Evolutionary conservation across 2,888 invertebrate genomes (phyloP).

Genomic region (Brenthis ino): DNA sequence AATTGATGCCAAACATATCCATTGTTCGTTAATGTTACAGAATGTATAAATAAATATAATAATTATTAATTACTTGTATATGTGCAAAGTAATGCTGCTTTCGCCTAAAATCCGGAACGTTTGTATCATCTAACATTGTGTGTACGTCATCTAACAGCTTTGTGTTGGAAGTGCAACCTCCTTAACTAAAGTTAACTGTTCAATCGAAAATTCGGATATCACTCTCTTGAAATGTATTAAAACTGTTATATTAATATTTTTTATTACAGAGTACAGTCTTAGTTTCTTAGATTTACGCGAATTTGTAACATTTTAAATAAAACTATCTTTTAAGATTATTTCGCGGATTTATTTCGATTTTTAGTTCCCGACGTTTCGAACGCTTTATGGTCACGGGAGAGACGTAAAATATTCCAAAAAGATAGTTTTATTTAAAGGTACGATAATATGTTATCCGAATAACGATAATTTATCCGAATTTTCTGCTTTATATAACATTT

Average conservation of each 20-base stretch:
- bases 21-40: constrained; percentile 10
- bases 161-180: constrained; percentile 21
- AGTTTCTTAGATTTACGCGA: no score
- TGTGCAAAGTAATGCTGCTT: constrained; percentile 25
- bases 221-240: not conserved
- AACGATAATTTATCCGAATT: constrained; percentile 15
- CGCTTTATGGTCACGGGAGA: no score
- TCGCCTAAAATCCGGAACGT: constrained; percentile 19
- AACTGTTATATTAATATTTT: not conserved
- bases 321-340: no score
- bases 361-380: no score
- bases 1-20: constrained; percentile 18
- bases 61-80: constrained; percentile 2
- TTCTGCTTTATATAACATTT: constrained; percentile 17
- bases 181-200: constrained; percentile 16
- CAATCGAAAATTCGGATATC: constrained; percentile 17
- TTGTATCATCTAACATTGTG: constrained; percentile 30
- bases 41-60: not conserved
- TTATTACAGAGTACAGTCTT: no score
- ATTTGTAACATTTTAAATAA: no score
- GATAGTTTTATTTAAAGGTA: no score
- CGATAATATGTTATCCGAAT: not conserved
- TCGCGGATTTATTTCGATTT: no score
- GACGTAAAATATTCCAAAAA: no score
- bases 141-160: constrained; percentile 27